Evolutionary conservation across 2,797 vertebrate species (phyloP).

Genomic region (Thripadectes ignobilis): DNA sequence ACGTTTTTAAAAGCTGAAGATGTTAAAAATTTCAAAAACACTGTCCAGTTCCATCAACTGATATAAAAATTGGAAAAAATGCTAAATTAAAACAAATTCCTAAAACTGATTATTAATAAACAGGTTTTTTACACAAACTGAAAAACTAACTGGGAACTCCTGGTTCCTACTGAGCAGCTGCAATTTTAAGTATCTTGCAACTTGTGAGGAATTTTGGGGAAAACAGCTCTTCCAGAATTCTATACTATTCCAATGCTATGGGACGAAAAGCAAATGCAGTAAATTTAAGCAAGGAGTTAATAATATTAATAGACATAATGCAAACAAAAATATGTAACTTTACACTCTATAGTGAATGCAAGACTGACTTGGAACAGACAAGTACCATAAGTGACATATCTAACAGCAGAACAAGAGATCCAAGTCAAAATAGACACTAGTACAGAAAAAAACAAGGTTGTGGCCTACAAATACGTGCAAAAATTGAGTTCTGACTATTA

Average conservation of each 20-base stretch:
- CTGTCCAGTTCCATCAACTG: neutral
- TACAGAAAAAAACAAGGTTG: neutral
- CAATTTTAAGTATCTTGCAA: neutral
- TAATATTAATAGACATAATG: neutral
- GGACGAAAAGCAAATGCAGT: neutral
- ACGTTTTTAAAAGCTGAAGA: neutral
- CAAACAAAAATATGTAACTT: rapidly evolving
- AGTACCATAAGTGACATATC: rapidly evolving
- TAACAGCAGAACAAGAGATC: neutral
- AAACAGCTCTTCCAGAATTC: neutral
- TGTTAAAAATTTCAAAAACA: neutral
- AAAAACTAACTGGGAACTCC: neutral
- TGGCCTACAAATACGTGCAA: neutral
- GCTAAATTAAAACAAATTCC: neutral
- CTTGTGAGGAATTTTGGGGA: neutral
- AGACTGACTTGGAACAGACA: neutral
- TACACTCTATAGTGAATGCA: neutral
- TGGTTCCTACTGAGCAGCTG: neutral
- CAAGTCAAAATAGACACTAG: neutral
- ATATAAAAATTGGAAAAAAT: rapidly evolving
- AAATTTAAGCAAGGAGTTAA: neutral
- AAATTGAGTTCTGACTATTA: neutral
- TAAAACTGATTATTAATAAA: neutral
- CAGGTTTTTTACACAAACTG: neutral
- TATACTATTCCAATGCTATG: neutral